phyloP scores from a whole-genome alignment of 92 coral and sea anemone genomes.

The Desmophyllum pertusum region DNA sequence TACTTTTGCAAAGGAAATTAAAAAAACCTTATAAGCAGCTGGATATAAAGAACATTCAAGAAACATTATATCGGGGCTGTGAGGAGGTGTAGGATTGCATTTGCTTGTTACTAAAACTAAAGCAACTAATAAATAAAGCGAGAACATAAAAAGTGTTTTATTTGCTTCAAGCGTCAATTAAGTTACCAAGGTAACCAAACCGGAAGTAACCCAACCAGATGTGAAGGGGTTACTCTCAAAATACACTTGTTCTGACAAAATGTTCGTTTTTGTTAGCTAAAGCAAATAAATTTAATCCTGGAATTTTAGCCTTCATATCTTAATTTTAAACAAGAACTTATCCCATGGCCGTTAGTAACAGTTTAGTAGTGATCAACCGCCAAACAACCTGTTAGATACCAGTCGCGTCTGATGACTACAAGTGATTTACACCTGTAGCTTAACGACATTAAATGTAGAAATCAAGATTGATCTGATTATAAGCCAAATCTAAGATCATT shows the following conservation, averaged over 20 bases:
- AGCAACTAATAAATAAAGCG: no score
- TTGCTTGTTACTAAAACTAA: no score
- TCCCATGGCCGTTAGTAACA: not conserved
- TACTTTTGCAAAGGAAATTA: no score
- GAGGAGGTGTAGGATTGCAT: no score
- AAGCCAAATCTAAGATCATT: not conserved
- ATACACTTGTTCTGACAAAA: not conserved
- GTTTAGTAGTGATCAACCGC: not conserved
- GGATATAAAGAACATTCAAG: no score
- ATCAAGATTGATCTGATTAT: not conserved
- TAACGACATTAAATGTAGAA: not conserved
- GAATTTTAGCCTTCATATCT: not conserved
- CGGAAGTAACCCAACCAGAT: not conserved
- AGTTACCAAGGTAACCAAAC: not conserved
- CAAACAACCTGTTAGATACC: constrained; percentile 32
- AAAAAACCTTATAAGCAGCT: no score
- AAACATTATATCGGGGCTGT: no score
- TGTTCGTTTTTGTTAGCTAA: not conserved
- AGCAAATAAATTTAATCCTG: not conserved
- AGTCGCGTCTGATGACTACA: constrained; percentile 10
- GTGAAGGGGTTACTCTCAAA: not conserved
- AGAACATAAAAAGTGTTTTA: no score
- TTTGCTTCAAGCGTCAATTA: no score
- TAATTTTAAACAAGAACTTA: not conserved
- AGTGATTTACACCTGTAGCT: not conserved